Base-by-base conservation (phyloP, 2,888 invertebrate species). In the Spisula solida region DNA sequence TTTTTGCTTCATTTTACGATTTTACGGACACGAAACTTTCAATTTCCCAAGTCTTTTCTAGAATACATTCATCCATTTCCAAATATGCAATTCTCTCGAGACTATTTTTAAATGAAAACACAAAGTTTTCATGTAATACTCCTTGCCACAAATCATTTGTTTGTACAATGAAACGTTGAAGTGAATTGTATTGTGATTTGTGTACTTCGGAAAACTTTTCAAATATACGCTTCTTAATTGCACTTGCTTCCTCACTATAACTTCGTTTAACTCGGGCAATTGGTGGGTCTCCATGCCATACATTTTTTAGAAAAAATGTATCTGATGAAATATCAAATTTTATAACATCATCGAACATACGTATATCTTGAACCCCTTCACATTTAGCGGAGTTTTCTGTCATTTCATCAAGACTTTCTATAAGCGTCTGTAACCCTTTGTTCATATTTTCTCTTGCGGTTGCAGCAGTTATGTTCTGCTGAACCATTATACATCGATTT, bases 91-190 rank as follows among this genome's bases (percentile, higher is more conserved):
- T 86, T 20, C 85, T 79, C 80, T 91, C 91, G 0, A 88, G 2
- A 70, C 80, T 78, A 81, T 91, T 91, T 48, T 85, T 70, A 34
- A 88, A 91, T n/a, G 88, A 80, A 56, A 88, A 87, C 1, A 91
- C 88, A 82, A 91, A 91, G 34, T 89, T 70, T 47, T 91, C 89
- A n/a, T 31, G 81, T 8, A 88, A 51, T n/a, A 91, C 86, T 16
- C 89, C 89, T 0, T 70, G 80, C 89, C 89, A 91, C 1, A 91
- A 41, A 48, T 55, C 80, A 16, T 84, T 75, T 75, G 89, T 25
- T 12, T 80, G 80, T 2, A 10, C 18, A n/a, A 82, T 29, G 16
- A 87, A 48, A 60, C 56, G 41, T 12, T 29, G 6, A 16, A 86
- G 14, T 20, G 80, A 41, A 60, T 81, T 80, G 41, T 31, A 66